phyloP scores from a whole-genome alignment of 2,113 vertebrate genomes.

The Thamnaconus septentrionalis region DNA sequence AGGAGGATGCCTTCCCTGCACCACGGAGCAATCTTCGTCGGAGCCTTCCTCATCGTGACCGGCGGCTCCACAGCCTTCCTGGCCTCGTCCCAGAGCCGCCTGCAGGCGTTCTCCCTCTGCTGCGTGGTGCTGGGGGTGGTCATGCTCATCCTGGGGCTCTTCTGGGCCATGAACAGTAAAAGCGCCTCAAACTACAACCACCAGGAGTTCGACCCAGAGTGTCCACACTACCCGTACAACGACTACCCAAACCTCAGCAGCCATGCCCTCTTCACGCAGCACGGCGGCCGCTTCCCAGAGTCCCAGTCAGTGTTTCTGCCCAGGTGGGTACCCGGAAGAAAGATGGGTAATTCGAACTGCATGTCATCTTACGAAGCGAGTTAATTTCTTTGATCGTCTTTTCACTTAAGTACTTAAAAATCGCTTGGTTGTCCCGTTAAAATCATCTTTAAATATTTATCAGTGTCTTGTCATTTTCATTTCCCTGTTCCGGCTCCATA shows the following conservation, averaged over 20 bases:
- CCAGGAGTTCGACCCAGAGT: constrained; percentile 61
- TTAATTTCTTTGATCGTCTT: too few relatives aligned
- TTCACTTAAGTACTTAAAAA: too few relatives aligned
- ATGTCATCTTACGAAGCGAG: too few relatives aligned
- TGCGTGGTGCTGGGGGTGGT: constrained; percentile 80
- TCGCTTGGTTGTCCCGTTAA: too few relatives aligned
- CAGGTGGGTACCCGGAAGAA: constrained; percentile 62
- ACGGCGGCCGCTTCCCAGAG: constrained; percentile 72
- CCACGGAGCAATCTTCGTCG: constrained; percentile 78
- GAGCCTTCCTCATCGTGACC: constrained; percentile 78
- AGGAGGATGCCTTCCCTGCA: constrained; percentile 79
- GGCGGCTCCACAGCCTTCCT: constrained; percentile 80
- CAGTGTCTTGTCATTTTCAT: too few relatives aligned
- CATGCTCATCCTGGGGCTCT: constrained; percentile 79
- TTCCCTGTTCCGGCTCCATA: too few relatives aligned
- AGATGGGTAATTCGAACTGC: not conserved
- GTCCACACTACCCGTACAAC: constrained; percentile 66
- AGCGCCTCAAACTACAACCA: constrained; percentile 63
- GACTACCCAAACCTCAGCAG: constrained; percentile 73
- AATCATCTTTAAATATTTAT: too few relatives aligned
- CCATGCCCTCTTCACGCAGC: constrained; percentile 73
- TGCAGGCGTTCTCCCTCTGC: constrained; percentile 81
- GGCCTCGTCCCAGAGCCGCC: constrained; percentile 68
- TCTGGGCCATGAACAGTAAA: constrained; percentile 80
- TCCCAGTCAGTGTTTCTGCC: constrained; percentile 76